Evolutionary conservation across 2,113 vertebrate species (phyloP).

Genomic region (Peromyscus leucopus): DNA sequence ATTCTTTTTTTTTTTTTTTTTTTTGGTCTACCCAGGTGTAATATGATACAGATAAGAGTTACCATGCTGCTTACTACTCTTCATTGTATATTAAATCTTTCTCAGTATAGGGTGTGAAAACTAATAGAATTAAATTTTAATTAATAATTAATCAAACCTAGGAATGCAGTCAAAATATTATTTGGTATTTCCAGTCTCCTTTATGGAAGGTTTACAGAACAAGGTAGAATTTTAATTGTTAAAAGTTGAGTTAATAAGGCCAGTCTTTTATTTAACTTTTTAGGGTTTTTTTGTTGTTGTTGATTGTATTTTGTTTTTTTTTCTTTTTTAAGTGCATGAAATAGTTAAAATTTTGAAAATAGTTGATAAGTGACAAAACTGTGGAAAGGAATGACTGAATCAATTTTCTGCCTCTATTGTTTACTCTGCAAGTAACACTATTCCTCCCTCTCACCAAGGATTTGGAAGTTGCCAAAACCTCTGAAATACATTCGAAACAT

Average conservation of each 20-base stretch:
- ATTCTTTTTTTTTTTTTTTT: background rate
- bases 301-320: too few species aligned
- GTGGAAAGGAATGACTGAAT: background rate
- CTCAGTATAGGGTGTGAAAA: background rate
- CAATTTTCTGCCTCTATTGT: background rate
- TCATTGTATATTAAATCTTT: background rate
- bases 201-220: background rate
- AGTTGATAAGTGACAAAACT: background rate
- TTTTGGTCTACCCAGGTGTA: background rate
- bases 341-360: slow-evolving; percentile 1
- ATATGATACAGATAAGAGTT: background rate
- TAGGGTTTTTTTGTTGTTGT: too few species aligned
- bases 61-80: background rate
- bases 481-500: background rate
- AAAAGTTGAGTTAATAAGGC: background rate
- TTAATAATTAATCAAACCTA: background rate
- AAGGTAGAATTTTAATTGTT: background rate
- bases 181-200: background rate
- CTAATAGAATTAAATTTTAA: background rate
- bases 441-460: background rate
- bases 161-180: background rate
- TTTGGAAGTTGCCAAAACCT: background rate
- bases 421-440: background rate
- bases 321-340: background rate
- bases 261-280: background rate